Conservation (phyloP, 2,797 vertebrate genomes). For the Monodelphis domestica region DNA sequence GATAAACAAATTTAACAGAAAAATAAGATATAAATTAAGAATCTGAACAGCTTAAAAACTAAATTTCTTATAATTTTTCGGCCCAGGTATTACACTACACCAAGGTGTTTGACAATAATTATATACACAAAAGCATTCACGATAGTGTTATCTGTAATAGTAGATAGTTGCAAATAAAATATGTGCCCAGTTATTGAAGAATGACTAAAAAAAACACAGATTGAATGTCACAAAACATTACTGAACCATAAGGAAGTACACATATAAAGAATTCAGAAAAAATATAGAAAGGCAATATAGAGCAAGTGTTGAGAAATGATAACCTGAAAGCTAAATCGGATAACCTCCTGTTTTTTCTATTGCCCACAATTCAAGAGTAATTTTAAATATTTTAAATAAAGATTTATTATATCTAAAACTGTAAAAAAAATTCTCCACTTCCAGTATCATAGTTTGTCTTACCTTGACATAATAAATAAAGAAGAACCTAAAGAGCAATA, state of each 20-base stretch:
- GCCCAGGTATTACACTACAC: neutral
- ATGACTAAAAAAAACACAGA: neutral
- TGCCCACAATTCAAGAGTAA: neutral
- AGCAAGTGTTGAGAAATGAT: neutral
- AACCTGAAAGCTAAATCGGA: neutral
- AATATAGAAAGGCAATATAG: neutral
- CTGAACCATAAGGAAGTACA: neutral
- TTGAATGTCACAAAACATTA: neutral
- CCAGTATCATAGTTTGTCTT: neutral
- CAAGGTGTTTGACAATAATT: neutral
- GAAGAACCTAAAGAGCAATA: neutral
- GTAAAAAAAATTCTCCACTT: neutral
- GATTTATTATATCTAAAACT: neutral
- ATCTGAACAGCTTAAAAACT: neutral
- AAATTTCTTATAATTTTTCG: neutral
- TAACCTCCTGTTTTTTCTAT: neutral
- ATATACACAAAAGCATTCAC: neutral
- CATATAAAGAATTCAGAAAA: neutral
- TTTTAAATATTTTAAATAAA: neutral
- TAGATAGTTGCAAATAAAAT: neutral
- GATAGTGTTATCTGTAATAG: neutral
- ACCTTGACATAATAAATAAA: neutral
- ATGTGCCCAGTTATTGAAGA: neutral
- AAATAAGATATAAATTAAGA: neutral
- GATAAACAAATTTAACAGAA: neutral